Evolutionary conservation across 2,888 invertebrate genomes (phyloP).

Genomic region (Tipula unca): DNA sequence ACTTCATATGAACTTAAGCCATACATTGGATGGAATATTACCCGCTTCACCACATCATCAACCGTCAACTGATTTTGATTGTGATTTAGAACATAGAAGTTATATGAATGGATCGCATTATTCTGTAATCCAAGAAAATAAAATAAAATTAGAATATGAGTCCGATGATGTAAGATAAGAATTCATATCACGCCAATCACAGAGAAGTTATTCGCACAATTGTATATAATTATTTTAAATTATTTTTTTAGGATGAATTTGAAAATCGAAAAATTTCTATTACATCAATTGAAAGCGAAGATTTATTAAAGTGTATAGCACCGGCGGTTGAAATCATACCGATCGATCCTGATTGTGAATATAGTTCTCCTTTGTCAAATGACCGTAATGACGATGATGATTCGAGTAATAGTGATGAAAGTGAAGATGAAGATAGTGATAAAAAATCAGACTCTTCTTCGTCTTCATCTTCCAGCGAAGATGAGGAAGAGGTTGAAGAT

Average conservation of each 20-base stretch:
- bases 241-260: conserved; percentile 16
- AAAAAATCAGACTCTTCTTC: background rate
- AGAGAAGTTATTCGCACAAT: background rate
- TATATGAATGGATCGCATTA: background rate
- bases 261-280: conserved; percentile 18
- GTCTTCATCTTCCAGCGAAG: background rate
- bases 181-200: background rate
- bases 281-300: conserved; percentile 19
- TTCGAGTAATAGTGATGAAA: conserved; percentile 24
- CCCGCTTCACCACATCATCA: conserved; percentile 31
- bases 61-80: background rate
- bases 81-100: background rate
- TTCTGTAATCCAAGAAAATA: background rate
- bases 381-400: conserved; percentile 24
- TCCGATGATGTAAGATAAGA: background rate
- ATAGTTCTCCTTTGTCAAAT: conserved; percentile 28
- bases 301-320: conserved; percentile 28
- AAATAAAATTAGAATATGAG: conserved; percentile 18
- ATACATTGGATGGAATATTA: conserved; percentile 39
- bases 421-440: conserved; percentile 23
- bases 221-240: background rate
- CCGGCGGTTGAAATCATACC: conserved; percentile 32
- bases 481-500: background rate
- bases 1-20: conserved; percentile 35
- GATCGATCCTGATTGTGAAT: conserved; percentile 32